phyloP scores from a whole-genome alignment of 2,888 invertebrate genomes.

The Ferrisia virgata region DNA sequence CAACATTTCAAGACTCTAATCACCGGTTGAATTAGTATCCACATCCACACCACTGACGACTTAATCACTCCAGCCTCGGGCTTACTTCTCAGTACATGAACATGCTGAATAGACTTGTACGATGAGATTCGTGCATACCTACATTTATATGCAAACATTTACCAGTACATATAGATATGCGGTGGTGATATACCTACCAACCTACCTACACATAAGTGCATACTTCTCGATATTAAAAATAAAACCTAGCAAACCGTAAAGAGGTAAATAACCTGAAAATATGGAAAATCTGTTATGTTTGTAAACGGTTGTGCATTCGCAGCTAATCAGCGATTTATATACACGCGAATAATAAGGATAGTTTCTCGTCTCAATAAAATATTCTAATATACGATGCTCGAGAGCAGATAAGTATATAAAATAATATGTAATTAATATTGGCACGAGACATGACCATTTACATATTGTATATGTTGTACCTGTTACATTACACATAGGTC shows the following conservation, averaged over 20 bases:
- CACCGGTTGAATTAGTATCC: not conserved
- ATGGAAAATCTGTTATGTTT: no score
- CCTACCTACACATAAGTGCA: not conserved
- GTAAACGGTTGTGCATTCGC: not conserved
- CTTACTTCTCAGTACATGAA: not conserved
- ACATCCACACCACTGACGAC: slow-evolving; percentile 18
- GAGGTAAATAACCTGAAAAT: slow-evolving; percentile 16
- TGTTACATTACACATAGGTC: no score
- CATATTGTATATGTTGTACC: no score
- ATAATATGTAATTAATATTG: slow-evolving; percentile 27
- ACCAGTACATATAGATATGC: no score
- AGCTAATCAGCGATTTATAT: slow-evolving; percentile 14
- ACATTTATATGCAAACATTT: no score
- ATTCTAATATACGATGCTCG: not conserved
- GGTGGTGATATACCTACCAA: no score
- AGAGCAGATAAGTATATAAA: no score
- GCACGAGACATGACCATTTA: not conserved
- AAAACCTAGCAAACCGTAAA: no score
- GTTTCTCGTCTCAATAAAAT: not conserved
- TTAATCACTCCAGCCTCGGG: not conserved
- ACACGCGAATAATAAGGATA: not conserved
- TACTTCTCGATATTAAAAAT: not conserved
- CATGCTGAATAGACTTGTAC: no score
- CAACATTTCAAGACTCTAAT: not conserved
- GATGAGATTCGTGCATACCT: no score